Evolutionary conservation across 2,888 invertebrate species (phyloP).

Genomic region (Tipula helvola): DNA sequence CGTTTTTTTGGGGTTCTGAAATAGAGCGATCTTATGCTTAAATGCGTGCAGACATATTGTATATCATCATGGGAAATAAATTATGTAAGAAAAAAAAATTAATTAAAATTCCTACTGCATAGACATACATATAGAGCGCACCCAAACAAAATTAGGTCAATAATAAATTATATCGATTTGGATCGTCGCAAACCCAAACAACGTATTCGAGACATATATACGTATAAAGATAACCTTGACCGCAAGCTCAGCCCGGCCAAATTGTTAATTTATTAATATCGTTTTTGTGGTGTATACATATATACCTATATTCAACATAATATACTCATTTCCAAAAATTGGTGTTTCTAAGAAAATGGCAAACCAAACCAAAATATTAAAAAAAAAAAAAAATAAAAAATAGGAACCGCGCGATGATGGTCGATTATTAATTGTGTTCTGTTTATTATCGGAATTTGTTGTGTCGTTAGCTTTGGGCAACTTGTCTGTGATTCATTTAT

Average conservation of each 20-base stretch:
- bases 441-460: not conserved
- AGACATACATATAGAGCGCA: not conserved
- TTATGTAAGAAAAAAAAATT: not conserved
- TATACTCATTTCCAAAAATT: not conserved
- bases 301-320: no score
- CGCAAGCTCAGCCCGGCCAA: not conserved
- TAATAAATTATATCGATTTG: not conserved
- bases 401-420: not conserved
- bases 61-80: not conserved
- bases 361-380: not conserved
- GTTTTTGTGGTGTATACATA: not conserved
- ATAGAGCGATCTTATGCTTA: not conserved
- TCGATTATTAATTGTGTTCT: not conserved
- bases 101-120: not conserved
- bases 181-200: not conserved
- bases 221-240: not conserved
- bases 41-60: not conserved
- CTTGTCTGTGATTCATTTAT: not conserved
- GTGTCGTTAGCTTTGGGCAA: not conserved
- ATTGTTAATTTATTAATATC: not conserved
- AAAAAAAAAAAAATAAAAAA: not conserved
- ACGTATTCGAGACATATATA: not conserved
- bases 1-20: not conserved
- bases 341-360: not conserved
- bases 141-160: not conserved